A percentile compares a stretch with the other conserved stretches of the same genome.
Conservation (phyloP, 2,113 vertebrate genomes). For the Morone saxatilis region DNA sequence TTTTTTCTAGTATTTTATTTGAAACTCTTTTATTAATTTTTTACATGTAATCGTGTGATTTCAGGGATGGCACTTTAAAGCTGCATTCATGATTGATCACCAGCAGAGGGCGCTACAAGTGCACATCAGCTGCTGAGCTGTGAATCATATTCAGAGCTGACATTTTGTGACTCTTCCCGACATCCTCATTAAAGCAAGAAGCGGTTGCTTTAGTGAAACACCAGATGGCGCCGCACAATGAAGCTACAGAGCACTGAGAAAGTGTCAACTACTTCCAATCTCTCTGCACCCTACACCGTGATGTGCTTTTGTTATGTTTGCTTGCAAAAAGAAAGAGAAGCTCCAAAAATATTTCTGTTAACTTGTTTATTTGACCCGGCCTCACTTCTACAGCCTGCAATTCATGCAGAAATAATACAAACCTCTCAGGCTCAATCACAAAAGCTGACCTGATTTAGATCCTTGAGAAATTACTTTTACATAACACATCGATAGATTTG, state of each 20-base stretch:
- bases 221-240: slow-evolving; percentile 51
- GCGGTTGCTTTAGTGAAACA: slow-evolving; percentile 31
- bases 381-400: not conserved
- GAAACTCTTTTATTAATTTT: not conserved
- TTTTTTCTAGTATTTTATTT: not conserved
- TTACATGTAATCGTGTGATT: not conserved
- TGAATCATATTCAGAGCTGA: slow-evolving; percentile 20
- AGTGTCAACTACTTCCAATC: slow-evolving; percentile 32
- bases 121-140: not conserved
- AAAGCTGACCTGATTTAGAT: not conserved
- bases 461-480: not conserved
- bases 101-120: slow-evolving; percentile 43
- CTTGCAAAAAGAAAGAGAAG: not conserved
- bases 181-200: too few relatives aligned
- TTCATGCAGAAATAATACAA: not conserved
- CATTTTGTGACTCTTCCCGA: slow-evolving; percentile 40
- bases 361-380: not conserved
- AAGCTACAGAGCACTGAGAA: not conserved
- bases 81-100: slow-evolving; percentile 3
- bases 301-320: not conserved
- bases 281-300: not conserved
- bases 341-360: not conserved
- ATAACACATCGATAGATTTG: too few relatives aligned
- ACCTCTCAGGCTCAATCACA: not conserved
- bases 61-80: not conserved